Evolutionary conservation across 2,888 invertebrate species (phyloP).

Genomic region (Dexiosoma caninum): DNA sequence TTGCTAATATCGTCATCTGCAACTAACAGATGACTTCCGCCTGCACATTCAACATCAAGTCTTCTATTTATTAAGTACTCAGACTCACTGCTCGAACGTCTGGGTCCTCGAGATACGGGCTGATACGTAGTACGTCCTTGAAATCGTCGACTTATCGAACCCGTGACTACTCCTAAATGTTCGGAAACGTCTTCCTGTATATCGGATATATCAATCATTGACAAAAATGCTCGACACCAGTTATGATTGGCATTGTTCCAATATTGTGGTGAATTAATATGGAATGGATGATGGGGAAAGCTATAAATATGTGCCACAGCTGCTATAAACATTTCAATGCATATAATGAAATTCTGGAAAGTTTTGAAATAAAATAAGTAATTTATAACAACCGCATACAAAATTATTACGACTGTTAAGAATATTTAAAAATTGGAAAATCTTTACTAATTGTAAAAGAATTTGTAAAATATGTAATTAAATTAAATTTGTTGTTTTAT

Average conservation of each 20-base stretch:
- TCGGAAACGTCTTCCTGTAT: slow-evolving; percentile 95
- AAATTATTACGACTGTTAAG: too few relatives aligned
- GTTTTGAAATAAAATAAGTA: too few relatives aligned
- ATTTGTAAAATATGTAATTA: too few relatives aligned
- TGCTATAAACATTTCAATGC: slow-evolving; percentile 98
- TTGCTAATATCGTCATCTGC: slow-evolving; percentile 38
- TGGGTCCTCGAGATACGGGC: slow-evolving; percentile 82
- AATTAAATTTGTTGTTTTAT: too few relatives aligned
- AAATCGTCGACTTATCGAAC: slow-evolving; percentile 86
- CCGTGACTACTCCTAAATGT: slow-evolving; percentile 92
- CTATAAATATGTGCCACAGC: slow-evolving; percentile 97
- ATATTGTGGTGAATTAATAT: slow-evolving; percentile 80
- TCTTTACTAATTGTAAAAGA: too few relatives aligned
- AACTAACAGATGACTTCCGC: slow-evolving; percentile 37
- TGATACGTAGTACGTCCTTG: slow-evolving; percentile 88
- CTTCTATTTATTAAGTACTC: slow-evolving; percentile 75
- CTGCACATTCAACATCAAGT: slow-evolving; percentile 63
- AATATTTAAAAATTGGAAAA: too few relatives aligned
- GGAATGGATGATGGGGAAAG: slow-evolving; percentile 94
- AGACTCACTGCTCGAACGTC: slow-evolving; percentile 80
- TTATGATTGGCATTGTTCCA: slow-evolving; percentile 78
- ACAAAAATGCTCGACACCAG: slow-evolving; percentile 89
- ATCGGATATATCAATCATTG: slow-evolving; percentile 98
- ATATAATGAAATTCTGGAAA: slow-evolving; percentile 93
- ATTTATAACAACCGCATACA: too few relatives aligned